A percentile compares a stretch with the other conserved stretches of the same genome.
Conservation (phyloP, 2,888 invertebrate genomes). For the Crossocerus cetratus region DNA sequence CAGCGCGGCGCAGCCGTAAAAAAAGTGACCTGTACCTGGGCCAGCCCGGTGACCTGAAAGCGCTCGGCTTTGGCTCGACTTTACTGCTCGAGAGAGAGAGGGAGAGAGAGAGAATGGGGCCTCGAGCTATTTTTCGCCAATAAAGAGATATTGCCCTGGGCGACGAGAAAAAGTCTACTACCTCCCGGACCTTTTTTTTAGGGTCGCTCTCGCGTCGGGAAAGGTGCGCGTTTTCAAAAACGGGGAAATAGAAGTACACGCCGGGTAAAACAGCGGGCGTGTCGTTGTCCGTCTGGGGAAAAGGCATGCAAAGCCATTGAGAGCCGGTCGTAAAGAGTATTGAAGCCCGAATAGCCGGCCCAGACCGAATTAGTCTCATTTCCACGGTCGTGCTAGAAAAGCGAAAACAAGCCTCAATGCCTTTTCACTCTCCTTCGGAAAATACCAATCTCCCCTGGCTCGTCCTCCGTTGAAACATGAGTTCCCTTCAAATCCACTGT, state of each 20-base stretch:
- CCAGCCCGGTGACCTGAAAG: background rate
- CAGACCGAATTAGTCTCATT: conserved; percentile 28
- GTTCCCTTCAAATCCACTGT: too few species aligned
- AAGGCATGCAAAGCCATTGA: background rate
- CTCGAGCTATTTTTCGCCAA: conserved; percentile 38
- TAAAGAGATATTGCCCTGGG: conserved; percentile 37
- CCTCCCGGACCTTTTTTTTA: conserved; percentile 27
- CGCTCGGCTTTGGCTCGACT: background rate
- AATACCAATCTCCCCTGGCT: too few species aligned
- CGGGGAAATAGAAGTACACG: background rate
- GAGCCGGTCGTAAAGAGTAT: conserved; percentile 23
- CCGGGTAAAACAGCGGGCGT: background rate
- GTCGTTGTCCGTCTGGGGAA: background rate
- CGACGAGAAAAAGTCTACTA: conserved; percentile 5
- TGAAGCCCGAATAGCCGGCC: conserved; percentile 9
- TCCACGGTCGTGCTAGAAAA: conserved; percentile 18
- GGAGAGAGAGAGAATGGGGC: too few species aligned
- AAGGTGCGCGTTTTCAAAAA: conserved; percentile 28
- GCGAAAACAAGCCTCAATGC: conserved; percentile 5
- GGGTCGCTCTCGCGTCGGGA: background rate
- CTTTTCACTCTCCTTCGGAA: too few species aligned
- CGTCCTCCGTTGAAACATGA: too few species aligned
- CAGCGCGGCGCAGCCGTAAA: conserved; percentile 20
- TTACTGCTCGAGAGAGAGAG: conserved; percentile 23
- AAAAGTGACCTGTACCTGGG: conserved; percentile 40